Base-by-base conservation (phyloP, 2,113 vertebrate species). In the Clarias batrachus region DNA sequence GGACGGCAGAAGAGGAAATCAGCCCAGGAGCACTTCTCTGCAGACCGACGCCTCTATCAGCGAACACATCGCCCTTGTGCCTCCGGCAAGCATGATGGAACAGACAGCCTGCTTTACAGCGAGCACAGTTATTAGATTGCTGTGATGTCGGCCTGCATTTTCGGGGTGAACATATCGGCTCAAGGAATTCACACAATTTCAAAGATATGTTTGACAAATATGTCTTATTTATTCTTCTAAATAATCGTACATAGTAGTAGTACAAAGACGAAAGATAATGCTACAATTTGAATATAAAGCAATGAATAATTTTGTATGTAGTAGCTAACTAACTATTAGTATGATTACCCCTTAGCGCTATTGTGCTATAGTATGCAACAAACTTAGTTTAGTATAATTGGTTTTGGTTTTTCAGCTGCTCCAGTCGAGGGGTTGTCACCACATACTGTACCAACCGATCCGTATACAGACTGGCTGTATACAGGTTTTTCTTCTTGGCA, bases 1-100 rank as follows among this genome's bases (percentile, higher is more conserved):
- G 66, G 65, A 73, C 54, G 48, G 52, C 65, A 48, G 10, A 52
- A 25, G 10, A 86, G 66, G 33, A 86, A 33, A 81, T 68, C 33
- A 82, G 48, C 41, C 41, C 81, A 56, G 30, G 48, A 68, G 63
- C 81, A 68, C 1, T 2, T 30, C 37, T 30, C n/a, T 52, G 81
- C n/a, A 56, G 33, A 66, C 81, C 16, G 9, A 82, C 66, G 81
- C 63, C 17, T 83, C 48, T 30, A 83, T 56, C 63, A 70, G 52
- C n/a, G 2, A 68, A 19, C n/a, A 11, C n/a, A 37, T 83, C 25
- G 2, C 27, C n/a, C 27, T 70, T 3, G 2, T 2, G 17, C 81
- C 65, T 70, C 19, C 4, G 7, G 81, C 48, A 70, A 57, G 48
- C 81, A 83, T 57, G 48, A 70, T 56, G 27, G 81, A 33, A 70